Evolutionary conservation across 2,888 invertebrate species (phyloP).

Genomic region (Orthosia cruda): DNA sequence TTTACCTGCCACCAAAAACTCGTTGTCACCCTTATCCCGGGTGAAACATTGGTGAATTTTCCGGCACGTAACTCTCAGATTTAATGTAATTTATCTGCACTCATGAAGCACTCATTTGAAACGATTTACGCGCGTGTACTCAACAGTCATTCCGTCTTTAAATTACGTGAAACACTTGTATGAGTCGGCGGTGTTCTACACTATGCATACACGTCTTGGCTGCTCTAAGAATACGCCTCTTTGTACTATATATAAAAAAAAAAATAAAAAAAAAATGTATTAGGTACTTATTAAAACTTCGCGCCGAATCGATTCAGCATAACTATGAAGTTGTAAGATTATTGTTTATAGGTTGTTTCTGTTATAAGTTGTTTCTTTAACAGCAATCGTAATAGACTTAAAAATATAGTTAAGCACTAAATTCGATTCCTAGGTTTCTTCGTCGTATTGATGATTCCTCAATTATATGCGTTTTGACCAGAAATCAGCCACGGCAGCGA

Average conservation of each 20-base stretch:
- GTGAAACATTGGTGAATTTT: constrained; percentile 83
- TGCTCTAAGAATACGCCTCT: background rate
- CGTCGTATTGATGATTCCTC: too few species aligned
- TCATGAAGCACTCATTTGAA: constrained; percentile 85
- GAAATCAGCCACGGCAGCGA: too few species aligned
- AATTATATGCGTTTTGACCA: too few species aligned
- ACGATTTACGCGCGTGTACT: constrained; percentile 81
- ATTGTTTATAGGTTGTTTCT: too few species aligned
- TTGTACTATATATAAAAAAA: background rate
- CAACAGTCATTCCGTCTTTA: constrained; percentile 66
- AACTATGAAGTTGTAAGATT: too few species aligned
- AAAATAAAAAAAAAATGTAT: background rate
- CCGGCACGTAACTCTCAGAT: constrained; percentile 83
- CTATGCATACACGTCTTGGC: constrained; percentile 16
- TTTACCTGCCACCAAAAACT: constrained; percentile 28
- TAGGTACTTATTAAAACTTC: too few species aligned
- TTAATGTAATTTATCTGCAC: constrained; percentile 88
- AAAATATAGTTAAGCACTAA: too few species aligned
- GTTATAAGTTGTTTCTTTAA: too few species aligned
- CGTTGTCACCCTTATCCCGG: constrained; percentile 67
- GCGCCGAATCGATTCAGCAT: too few species aligned
- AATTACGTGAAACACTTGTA: constrained; percentile 60
- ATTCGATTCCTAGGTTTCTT: too few species aligned
- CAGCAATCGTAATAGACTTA: too few species aligned
- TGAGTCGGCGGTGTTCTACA: constrained; percentile 23